Evolutionary conservation across 2,113 vertebrate species (phyloP), one percentile per base, ranked within the genome.

Genomic region (Pygoscelis adeliae): DNA sequence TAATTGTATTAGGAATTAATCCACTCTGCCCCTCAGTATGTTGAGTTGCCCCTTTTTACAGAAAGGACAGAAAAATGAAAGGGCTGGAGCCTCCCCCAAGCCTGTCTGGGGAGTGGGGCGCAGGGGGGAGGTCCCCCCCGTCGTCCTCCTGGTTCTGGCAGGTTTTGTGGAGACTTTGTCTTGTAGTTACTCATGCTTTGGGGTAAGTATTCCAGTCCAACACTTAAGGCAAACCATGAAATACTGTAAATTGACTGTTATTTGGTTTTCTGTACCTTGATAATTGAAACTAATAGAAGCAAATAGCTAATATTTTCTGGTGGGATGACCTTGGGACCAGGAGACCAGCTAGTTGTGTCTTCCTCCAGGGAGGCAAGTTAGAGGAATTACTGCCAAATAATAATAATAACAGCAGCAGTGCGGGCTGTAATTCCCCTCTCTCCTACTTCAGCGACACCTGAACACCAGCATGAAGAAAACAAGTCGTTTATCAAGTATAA

Each of bases 361-460:
- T 97, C 63, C 87, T 95, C 82, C 55, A 34, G 88, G 93, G 85
- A 95, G 77, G 76, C 83, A 94, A 94, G 74, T 93, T 81, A 73
- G 85, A 89, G 93, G 86, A 96, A 95, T 91, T 95, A 90, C 92
- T 92, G 88, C 85, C 92, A 96, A 96, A 95, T 93, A 92, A 94
- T 96, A 94, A 95, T 92, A 90, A 93, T 80, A 84, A 40, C 53
- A 91, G 66, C 91, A 87, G 53, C 81, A 89, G 89, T 29, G 7
- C 6, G 8, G 91, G 91, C 96, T 97, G 80, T 95, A 95, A 90
- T 95, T 90, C 88, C 93, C 22, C 5, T 1, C 85, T 90, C 72
- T 78, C 73, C 81, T 30, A 44, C 86, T 83, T 27, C 77, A 74
- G 83, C 11, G 3, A 29, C 91, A 93, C 94, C 94, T 96, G 84